These are phyloP conservation scores for Lottia scabra DNA, from an alignment of 2,888 invertebrate species.

Conservation along the genomic window DNA sequence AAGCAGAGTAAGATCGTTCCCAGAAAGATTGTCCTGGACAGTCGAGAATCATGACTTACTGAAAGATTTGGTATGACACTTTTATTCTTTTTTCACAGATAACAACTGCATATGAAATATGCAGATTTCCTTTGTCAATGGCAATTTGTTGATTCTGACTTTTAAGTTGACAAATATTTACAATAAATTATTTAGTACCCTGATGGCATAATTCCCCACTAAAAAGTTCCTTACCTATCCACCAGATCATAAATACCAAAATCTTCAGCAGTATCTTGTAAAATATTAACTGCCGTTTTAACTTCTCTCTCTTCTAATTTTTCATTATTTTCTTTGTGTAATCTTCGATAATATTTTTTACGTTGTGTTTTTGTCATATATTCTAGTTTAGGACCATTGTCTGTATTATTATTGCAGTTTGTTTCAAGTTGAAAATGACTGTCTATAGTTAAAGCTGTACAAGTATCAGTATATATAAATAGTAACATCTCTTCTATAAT, in stretches of 20 bases:
- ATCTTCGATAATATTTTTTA: constrained; percentile 42
- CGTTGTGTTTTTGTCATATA: constrained; percentile 1
- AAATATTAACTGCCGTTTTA: constrained; percentile 51
- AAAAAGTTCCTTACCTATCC: constrained; percentile 70
- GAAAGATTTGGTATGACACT: too few relatives aligned
- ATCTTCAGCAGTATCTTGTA: constrained; percentile 60
- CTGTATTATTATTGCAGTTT: not conserved
- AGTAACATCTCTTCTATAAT: constrained; percentile 80
- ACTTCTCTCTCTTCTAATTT: constrained; percentile 8
- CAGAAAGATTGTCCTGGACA: too few relatives aligned
- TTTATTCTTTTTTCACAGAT: too few relatives aligned
- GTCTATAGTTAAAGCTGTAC: constrained; percentile 74
- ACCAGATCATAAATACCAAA: constrained; percentile 61
- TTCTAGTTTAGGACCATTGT: not conserved
- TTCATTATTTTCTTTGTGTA: constrained; percentile 34
- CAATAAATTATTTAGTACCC: too few relatives aligned
- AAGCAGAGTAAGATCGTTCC: too few relatives aligned
- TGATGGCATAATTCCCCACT: too few relatives aligned
- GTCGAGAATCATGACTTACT: too few relatives aligned
- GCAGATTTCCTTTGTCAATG: too few relatives aligned
- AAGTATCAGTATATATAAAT: constrained; percentile 79
- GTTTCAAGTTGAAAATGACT: constrained; percentile 41
- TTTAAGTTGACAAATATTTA: too few relatives aligned
- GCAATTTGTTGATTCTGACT: too few relatives aligned
- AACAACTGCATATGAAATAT: too few relatives aligned